Evolutionary conservation across 2,113 vertebrate species (phyloP), one percentile per base, ranked within the genome.

Genomic region (Electrona antarctica): DNA sequence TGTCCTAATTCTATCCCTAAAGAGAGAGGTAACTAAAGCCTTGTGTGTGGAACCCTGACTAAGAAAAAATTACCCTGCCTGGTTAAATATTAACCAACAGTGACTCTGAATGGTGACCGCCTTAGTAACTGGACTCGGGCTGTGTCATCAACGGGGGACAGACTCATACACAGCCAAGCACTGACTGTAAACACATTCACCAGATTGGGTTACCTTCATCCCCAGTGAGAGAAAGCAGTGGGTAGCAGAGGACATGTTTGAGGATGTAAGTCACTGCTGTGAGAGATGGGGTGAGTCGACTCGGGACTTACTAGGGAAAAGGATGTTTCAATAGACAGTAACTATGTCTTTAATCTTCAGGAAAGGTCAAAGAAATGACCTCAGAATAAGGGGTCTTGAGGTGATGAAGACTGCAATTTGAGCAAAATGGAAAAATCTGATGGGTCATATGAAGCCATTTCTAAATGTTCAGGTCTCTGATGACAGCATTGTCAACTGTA

Each of bases 1-100:
- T 66, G 12, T 56, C 3, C 59, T 58, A 12, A 67, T 74, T 46
- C 14, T 45, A 4, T 52, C 64, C 45, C 50, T 46, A 50, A 48
- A 50, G 14, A 14, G 71, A 74, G 68, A 68, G 29, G 82, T 88
- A 83, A 87, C 78, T 81, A 85, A 82, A 83, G 71, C 69, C 75
- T 78, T 21, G 21, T 70, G 64, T 80, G 70, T 54, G 58, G 62
- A 73, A 74, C 64, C 47, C 56, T 64, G 68, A 77, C 67, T 66
- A 74, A 63, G 58, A 67, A 61, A 72, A 6, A 41, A 41, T 6
- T 0, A 64, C 60, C 13, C 67, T 73, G 73, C 12, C 67, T 73
- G 73, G 80, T 93, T 92, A 90, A 90, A 89, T 86, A 91, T 92
- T 90, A 85, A 91, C 57, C 77, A 74, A n/a, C 72, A 48, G 65